These are phyloP conservation scores for Chloropsis cyanopogon DNA, from an alignment of 2,113 vertebrate genomes.

Conservation along the genomic window DNA sequence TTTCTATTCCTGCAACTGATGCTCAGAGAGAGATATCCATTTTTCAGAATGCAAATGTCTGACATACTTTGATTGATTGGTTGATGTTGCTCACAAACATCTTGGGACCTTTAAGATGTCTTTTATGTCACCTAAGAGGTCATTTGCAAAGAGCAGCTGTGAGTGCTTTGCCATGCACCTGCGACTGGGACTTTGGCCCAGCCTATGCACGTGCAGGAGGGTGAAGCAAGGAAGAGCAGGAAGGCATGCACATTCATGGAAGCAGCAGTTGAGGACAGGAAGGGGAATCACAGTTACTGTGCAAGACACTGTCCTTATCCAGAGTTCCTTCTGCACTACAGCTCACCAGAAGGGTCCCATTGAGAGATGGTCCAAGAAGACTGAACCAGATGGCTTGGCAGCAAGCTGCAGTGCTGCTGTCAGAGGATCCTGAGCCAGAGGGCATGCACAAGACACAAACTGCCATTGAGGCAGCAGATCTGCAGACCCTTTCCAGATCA, in stretches of 20 bases:
- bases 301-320: neutral
- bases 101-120: neutral
- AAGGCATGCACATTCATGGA: fast-evolving
- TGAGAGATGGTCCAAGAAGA: neutral
- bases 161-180: neutral
- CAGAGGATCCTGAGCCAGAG: neutral
- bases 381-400: neutral
- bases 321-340: neutral
- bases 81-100: neutral
- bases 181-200: neutral
- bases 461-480: neutral
- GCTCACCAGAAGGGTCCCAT: neutral
- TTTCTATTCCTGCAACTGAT: neutral
- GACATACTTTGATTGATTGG: neutral
- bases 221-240: neutral
- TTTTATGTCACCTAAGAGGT: neutral
- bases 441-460: neutral
- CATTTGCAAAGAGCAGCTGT: neutral
- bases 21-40: neutral
- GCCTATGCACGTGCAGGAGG: neutral
- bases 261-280: fast-evolving
- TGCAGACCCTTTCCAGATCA: neutral
- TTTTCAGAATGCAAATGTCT: neutral
- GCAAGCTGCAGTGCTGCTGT: neutral
- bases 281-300: neutral